Conservation (phyloP, 2,797 vertebrate genomes). For the Clarias fuscus region DNA sequence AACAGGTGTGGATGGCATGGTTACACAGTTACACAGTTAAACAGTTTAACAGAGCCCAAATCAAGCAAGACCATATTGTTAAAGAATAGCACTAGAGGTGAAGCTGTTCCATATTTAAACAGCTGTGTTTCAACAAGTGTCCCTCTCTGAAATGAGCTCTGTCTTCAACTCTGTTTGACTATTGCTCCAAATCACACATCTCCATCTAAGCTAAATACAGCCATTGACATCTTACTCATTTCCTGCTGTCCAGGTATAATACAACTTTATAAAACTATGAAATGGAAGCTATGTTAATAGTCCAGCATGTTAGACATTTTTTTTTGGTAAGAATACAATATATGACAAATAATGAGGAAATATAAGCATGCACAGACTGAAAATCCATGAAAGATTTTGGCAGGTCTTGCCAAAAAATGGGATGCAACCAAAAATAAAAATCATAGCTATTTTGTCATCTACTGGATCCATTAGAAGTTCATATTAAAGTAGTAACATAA, state of each 20-base stretch:
- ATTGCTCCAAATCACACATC: constrained; percentile 47
- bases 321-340: not conserved
- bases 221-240: constrained; percentile 29
- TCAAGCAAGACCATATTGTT: constrained; percentile 51
- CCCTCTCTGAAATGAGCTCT: constrained; percentile 48
- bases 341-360: not conserved
- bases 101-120: constrained; percentile 65
- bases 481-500: too few relatives aligned
- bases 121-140: constrained; percentile 64
- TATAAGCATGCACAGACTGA: not conserved
- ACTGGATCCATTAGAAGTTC: not conserved
- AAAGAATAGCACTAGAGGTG: constrained; percentile 42
- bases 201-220: constrained; percentile 38
- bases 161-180: constrained; percentile 54
- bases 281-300: not conserved
- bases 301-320: not conserved
- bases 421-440: too few relatives aligned
- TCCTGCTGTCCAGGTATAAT: not conserved
- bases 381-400: not conserved
- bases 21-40: constrained; percentile 26
- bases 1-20: constrained; percentile 12
- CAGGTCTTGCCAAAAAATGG: too few relatives aligned
- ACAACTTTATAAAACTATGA: constrained; percentile 36
- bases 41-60: constrained; percentile 25
- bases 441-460: too few relatives aligned